Conservation (phyloP, 2,888 invertebrate genomes). For the Ichneumoninae sp. region DNA sequence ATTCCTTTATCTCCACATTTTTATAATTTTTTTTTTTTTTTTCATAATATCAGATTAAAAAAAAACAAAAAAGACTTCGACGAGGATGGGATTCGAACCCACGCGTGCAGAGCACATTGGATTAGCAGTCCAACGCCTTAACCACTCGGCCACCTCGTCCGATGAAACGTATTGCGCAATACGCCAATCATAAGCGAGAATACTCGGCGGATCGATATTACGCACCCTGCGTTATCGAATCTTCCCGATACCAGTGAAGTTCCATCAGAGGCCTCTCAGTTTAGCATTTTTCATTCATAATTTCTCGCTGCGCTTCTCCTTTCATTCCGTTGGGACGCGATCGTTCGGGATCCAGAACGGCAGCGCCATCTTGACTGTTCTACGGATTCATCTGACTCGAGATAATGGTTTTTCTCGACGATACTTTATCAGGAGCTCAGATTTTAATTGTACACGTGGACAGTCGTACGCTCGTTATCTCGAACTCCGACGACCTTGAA, state of each 20-base stretch:
- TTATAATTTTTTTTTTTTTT: neutral
- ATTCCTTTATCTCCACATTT: neutral
- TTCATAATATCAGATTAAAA: neutral
- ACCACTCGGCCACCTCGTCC: conserved; percentile 85
- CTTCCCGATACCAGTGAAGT: neutral
- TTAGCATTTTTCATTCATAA: conserved; percentile 4
- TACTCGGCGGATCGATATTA: neutral
- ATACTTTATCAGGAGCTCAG: neutral
- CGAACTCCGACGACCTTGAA: neutral
- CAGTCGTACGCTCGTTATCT: conserved; percentile 14
- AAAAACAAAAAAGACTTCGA: conserved; percentile 75
- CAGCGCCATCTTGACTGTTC: neutral
- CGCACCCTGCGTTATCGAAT: neutral
- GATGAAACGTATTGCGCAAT: conserved; percentile 55
- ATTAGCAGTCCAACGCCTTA: conserved; percentile 85
- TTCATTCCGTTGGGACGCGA: neutral
- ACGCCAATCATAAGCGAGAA: conserved; percentile 40
- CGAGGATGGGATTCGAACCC: conserved; percentile 85
- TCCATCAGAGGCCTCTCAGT: neutral
- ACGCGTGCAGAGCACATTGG: conserved; percentile 85
- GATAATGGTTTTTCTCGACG: neutral
- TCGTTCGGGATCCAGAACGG: neutral
- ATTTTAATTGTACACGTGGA: neutral
- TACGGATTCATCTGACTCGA: neutral
- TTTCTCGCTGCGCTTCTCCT: neutral